Base-by-base conservation (phyloP, 1,140 invertebrate species). In the Halotydeus destructor region DNA sequence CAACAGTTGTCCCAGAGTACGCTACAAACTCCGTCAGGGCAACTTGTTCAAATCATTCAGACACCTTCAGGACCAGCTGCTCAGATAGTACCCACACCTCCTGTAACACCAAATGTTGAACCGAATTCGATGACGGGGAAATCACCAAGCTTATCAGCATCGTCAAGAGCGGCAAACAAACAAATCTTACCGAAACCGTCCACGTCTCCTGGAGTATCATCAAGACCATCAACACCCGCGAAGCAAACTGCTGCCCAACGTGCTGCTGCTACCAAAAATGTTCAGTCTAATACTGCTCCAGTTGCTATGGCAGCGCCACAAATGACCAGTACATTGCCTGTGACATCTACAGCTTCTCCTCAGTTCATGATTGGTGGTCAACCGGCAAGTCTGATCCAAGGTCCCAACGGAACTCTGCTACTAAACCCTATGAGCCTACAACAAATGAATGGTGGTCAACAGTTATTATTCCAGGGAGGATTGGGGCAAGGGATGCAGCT, bases 391-490 rank as follows among this genome's bases (percentile, higher is more conserved):
- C 30, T 52, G 27, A 41, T 38, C 25, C 31, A 44, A 18, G 37
- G 46, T 12, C 48, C 51, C 18, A 38, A 46, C 8, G 52, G 51
- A 22, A 51, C 51, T 8, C 45, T 53, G 31, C 22, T 54, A 37
- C 47, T 57, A 32, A 55, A 54, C 36, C 46, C 46, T 30, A 45
- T 53, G 25, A 52, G 42, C 34, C 48, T 38, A 14, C 49, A 45
- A 25, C 46, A 41, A 16, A 24, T 52, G n/a, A n/a, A n/a, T 45
- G 53, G 45, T 31, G 56, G 45, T 43, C 52, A 49, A 40, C 56
- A 56, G n/a, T 47, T 63, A 27, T 47, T 63, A 26, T 50, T 56
- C 19, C 58, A 61, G 43, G 58, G 59, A 36, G 57, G n/a, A n/a
- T n/a, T 54, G 9, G 37, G 26, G 22, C 45, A 47, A 33, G 3